Percentiles rank a stretch among this genome's conserved stretches.
Evolutionary conservation across 2,888 invertebrate genomes (phyloP).

Genomic region (Agriotes lineatus): DNA sequence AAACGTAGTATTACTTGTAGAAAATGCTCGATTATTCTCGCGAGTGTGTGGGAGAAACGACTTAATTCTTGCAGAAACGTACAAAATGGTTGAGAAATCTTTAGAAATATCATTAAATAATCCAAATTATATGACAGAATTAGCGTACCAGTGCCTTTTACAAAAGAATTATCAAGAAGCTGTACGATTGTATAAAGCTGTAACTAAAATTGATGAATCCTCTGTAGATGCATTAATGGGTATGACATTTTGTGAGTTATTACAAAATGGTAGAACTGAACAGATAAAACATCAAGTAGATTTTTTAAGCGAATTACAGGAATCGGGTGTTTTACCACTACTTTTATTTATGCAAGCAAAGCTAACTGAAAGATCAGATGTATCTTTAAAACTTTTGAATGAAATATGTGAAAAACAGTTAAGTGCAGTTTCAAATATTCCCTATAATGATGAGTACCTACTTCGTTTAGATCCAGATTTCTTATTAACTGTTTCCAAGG

Average conservation of each 20-base stretch:
- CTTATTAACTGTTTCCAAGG: slow-evolving; percentile 81
- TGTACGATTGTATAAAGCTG: slow-evolving; percentile 81
- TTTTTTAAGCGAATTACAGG: slow-evolving; percentile 84
- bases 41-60: slow-evolving; percentile 77
- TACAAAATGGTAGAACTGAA: slow-evolving; percentile 78
- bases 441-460: slow-evolving; percentile 83
- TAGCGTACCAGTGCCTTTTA: slow-evolving; percentile 84
- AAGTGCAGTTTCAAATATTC: slow-evolving; percentile 68
- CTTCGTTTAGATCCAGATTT: slow-evolving; percentile 87
- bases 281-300: slow-evolving; percentile 89
- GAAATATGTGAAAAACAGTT: slow-evolving; percentile 73
- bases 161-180: slow-evolving; percentile 84
- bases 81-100: slow-evolving; percentile 83
- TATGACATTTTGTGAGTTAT: slow-evolving; percentile 84
- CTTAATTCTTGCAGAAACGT: slow-evolving; percentile 79
- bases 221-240: slow-evolving; percentile 85
- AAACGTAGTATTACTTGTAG: slow-evolving; percentile 79
- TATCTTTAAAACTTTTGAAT: slow-evolving; percentile 72
- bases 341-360: slow-evolving; percentile 79
- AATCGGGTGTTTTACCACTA: slow-evolving; percentile 76
- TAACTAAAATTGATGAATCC: slow-evolving; percentile 87
- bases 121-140: slow-evolving; percentile 81
- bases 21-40: slow-evolving; percentile 79
- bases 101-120: slow-evolving; percentile 77
- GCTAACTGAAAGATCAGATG: slow-evolving; percentile 69